Evolutionary conservation across 2,797 vertebrate species (phyloP), one percentile per base, ranked within the genome.

Genomic region (Glossophaga mutica): DNA sequence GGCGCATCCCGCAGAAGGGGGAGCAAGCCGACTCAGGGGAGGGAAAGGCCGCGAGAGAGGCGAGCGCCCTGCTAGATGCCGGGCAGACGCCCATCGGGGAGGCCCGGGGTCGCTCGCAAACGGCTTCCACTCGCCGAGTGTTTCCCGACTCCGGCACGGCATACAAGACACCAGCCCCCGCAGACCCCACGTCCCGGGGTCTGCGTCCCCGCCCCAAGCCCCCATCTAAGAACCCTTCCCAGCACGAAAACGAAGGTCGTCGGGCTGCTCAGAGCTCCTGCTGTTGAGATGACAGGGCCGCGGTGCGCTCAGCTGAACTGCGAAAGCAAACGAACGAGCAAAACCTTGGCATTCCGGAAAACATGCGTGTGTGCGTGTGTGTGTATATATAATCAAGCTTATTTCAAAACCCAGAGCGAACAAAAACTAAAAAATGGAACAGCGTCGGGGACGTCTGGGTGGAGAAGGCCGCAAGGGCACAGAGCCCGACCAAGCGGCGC

Each of bases 51-150:
- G 5, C 1, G 2, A 39, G 32, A 21, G 55, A 10, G 42, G 2
- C 26, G 14, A 24, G 29, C 5, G 1, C 0, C 8, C 55, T 10
- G 57, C 26, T 22, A 10, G 55, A 14, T n/a, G 57, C 46, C 65
- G 50, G 37, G 19, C 32, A 24, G 50, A 65, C 24, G 24, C 10
- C 55, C 46, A 9, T 4, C 6, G 29, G 14, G 39, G 44, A 21
- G 0, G 3, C n/a, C n/a, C n/a, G n/a, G n/a, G n/a, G n/a, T 46
- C 44, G 9, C 44, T 46, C 44, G 9, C 44, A 46, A 46, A 46
- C 9, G 44, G 10, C 12, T 10, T 21, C n/a, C 32, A 1, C 0
- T 6, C 11, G 22, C 21, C 19, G 10, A 6, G 16, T 1, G 0
- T 0, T 34, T 29, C 16, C 5, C 0, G 44, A 46, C n/a, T 46